phyloP scores from a whole-genome alignment of 2,113 vertebrate species.

The Protomyctophum bolini region DNA sequence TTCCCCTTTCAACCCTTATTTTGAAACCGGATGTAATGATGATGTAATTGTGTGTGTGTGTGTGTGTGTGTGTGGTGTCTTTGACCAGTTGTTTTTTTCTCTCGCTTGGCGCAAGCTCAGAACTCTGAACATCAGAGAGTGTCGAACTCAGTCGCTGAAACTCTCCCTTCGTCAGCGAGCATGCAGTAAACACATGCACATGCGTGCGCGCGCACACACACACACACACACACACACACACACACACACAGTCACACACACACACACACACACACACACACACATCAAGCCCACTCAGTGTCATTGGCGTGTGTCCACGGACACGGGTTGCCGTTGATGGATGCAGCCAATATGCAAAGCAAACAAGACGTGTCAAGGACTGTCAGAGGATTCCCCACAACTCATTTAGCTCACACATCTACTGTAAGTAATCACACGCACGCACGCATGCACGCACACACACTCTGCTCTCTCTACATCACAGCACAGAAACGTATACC shows the following conservation, averaged over 20 bases:
- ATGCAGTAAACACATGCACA: no score
- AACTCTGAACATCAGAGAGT: no score
- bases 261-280: conserved; percentile 6
- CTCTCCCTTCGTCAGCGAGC: no score
- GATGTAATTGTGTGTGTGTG: no score
- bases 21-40: no score
- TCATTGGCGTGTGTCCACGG: conserved; percentile 19
- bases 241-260: conserved; percentile 5
- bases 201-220: background rate
- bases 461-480: background rate
- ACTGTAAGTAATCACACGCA: conserved; percentile 32
- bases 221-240: background rate
- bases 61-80: no score
- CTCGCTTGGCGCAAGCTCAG: no score
- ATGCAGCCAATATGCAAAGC: conserved; percentile 16
- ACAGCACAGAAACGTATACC: no score
- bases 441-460: background rate
- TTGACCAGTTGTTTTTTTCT: no score
- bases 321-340: conserved; percentile 14
- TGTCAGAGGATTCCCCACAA: conserved; percentile 33
- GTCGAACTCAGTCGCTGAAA: no score
- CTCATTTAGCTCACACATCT: conserved; percentile 40
- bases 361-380: conserved; percentile 50
- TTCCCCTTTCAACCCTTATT: no score
- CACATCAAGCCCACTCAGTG: background rate